Evolutionary conservation across 2,888 invertebrate species (phyloP), one percentile per base, ranked within the genome.

Genomic region (Galeopsomyia nigrocyanea): DNA sequence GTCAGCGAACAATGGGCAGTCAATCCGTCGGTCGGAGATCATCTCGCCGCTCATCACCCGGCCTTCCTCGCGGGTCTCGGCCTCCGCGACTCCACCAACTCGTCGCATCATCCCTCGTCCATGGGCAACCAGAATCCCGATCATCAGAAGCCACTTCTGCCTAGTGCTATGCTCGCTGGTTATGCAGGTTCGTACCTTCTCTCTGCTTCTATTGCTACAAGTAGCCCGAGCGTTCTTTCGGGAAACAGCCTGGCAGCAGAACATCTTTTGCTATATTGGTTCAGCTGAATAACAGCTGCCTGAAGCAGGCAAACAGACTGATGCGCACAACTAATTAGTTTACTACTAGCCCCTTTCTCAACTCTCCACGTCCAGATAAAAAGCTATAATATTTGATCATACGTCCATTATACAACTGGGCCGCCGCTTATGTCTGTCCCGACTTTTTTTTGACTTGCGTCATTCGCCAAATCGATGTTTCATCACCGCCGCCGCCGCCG

Each of bases 101-200:
- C 85, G 21, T 80, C 83, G 76, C 86, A 86, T 80, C 86, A 86
- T 78, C 82, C 83, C 46, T 79, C 84, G 62, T 82, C 85, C 63
- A 84, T 86, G 53, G 85, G 81, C 70, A 83, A 84, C 77, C 76
- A 76, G 63, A 83, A 85, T 77, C 83, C 85, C 65, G 89, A 89
- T 76, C 75, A 76, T n/a, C 88, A 88, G 78, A 90, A 90, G 80
- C 90, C 90, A 61, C 87, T 89, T 78, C 87, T 90, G 78, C 89
- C 89, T 79, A 88, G 89, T 64, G 87, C 90, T 46, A 89, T 90
- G 83, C 86, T 90, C 65, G 88, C 89, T 69, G 88, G 88, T 57
- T 88, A 88, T 75, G 83, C 88, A 74, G 88, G 89, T 88, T 80
- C 79, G 80, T 75, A 26, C 14, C 22, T 31, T 62, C 31, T 61